Evolutionary conservation across 1,140 invertebrate species (phyloP).

Genomic region (Contarinia nasturtii): DNA sequence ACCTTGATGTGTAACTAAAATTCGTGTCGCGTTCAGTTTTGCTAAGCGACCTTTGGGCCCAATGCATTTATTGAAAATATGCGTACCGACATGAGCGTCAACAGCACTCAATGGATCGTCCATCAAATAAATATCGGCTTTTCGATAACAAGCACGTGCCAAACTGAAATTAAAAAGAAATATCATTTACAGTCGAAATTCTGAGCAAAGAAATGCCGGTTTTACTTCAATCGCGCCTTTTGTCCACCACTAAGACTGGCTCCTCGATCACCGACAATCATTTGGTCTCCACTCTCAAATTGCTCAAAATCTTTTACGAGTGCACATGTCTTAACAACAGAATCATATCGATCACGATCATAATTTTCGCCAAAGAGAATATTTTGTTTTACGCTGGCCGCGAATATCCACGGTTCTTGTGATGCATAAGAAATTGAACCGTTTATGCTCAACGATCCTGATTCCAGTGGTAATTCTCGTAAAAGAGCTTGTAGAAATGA

Average conservation of each 20-base stretch:
- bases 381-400: slow-evolving; percentile 41
- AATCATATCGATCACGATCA: slow-evolving; percentile 31
- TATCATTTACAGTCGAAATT: not conserved
- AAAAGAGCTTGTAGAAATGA: slow-evolving; percentile 21
- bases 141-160: slow-evolving; percentile 35
- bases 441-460: not conserved
- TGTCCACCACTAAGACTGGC: slow-evolving; percentile 62
- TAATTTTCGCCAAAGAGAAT: slow-evolving; percentile 45
- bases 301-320: slow-evolving; percentile 48
- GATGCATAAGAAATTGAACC: slow-evolving; percentile 2
- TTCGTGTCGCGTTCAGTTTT: slow-evolving; percentile 28
- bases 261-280: slow-evolving; percentile 59
- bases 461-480: slow-evolving; percentile 6
- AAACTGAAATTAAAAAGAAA: slow-evolving; percentile 28
- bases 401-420: slow-evolving; percentile 23
- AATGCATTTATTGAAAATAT: slow-evolving; percentile 27
- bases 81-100: slow-evolving; percentile 45
- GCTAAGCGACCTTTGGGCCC: slow-evolving; percentile 20
- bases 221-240: slow-evolving; percentile 59
- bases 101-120: slow-evolving; percentile 67
- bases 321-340: slow-evolving; percentile 34
- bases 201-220: slow-evolving; percentile 33
- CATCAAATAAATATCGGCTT: slow-evolving; percentile 57
- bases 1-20: slow-evolving; percentile 65
- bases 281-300: slow-evolving; percentile 50